phyloP scores from a whole-genome alignment of 2,888 invertebrate species.

The Drosophila demipolita region DNA sequence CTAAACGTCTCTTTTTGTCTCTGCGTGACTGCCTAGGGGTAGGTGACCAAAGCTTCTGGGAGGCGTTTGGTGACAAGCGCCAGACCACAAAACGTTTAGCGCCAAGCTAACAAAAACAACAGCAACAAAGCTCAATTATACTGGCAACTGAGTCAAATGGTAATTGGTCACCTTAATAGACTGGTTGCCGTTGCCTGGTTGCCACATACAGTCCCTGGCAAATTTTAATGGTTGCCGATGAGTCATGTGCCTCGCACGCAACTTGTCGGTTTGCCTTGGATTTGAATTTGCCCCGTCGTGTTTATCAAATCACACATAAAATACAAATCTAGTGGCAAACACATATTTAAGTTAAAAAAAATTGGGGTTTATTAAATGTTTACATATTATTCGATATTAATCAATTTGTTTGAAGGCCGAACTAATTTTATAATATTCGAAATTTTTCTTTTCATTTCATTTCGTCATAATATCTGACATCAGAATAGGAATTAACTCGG shows the following conservation, averaged over 20 bases:
- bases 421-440: background rate
- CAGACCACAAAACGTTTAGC: conserved; percentile 65
- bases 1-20: background rate
- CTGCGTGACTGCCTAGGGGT: conserved; percentile 1
- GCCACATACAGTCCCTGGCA: background rate
- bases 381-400: background rate
- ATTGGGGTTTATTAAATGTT: background rate
- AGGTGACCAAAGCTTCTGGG: conserved; percentile 1
- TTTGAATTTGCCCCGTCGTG: conserved; percentile 2
- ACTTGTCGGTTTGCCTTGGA: conserved; percentile 11
- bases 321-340: background rate
- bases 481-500: background rate
- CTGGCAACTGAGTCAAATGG: conserved; percentile 43
- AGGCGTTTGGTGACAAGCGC: conserved; percentile 38
- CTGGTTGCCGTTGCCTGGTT: background rate
- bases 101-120: conserved; percentile 37
- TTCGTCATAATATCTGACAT: background rate
- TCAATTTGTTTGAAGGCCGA: background rate
- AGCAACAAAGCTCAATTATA: conserved; percentile 55
- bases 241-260: conserved; percentile 23
- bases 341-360: background rate
- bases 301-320: conserved; percentile 4
- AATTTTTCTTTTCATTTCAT: background rate
- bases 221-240: conserved; percentile 18
- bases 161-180: conserved; percentile 42